A percentile compares a stretch with the other conserved stretches of the same genome.
Conservation (phyloP, 2,797 vertebrate species). For the Phoebastria nigripes region DNA sequence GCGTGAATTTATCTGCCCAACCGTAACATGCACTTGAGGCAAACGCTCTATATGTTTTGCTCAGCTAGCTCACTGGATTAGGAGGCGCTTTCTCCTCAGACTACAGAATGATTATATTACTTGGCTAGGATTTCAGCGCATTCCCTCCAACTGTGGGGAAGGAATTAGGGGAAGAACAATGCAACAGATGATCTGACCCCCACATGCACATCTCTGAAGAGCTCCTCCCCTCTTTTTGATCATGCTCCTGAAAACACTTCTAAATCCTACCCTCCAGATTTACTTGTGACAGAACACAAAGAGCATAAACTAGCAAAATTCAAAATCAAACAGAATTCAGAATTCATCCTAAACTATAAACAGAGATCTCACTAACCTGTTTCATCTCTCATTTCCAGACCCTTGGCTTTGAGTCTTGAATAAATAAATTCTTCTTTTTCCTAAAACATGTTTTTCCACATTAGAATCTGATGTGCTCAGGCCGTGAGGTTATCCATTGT, state of each 20-base stretch:
- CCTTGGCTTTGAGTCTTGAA: constrained; percentile 79
- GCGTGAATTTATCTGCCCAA: background rate
- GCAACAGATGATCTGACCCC: background rate
- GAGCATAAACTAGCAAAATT: background rate
- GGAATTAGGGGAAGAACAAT: background rate
- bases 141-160: background rate
- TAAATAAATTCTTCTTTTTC: constrained; percentile 88
- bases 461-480: background rate
- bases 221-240: background rate
- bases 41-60: background rate
- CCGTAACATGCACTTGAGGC: background rate
- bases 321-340: background rate
- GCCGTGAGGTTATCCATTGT: background rate
- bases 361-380: constrained; percentile 79
- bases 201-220: background rate
- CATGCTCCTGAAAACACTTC: background rate
- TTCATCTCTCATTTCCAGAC: constrained; percentile 76
- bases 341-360: background rate
- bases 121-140: background rate
- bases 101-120: background rate
- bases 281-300: background rate
- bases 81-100: background rate
- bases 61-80: background rate
- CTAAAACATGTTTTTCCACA: constrained; percentile 71
- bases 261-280: background rate